Evolutionary conservation across 2,113 vertebrate genomes (phyloP).

Genomic region (Kryptolebias marmoratus): DNA sequence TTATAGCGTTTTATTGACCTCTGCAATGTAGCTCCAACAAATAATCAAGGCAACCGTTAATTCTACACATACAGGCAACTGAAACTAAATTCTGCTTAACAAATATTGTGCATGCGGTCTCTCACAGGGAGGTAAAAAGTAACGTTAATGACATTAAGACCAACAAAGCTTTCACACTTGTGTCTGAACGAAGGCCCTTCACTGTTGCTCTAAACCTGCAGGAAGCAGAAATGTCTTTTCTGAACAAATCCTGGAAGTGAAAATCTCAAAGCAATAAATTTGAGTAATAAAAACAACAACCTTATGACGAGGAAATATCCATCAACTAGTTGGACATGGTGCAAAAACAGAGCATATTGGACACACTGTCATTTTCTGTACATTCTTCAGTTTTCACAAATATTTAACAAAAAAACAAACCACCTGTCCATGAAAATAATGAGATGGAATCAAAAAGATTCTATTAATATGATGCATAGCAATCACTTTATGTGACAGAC

Average conservation of each 20-base stretch:
- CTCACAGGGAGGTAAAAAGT: constrained; percentile 53
- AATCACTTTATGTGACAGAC: constrained; percentile 39
- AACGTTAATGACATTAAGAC: constrained; percentile 44
- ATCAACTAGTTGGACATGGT: constrained; percentile 23
- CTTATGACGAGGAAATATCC: constrained; percentile 16
- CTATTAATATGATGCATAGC: constrained; percentile 42
- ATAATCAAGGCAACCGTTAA: constrained; percentile 62
- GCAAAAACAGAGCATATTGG: constrained; percentile 25
- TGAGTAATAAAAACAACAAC: constrained; percentile 10
- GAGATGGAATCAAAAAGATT: constrained; percentile 8
- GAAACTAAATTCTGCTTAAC: constrained; percentile 38
- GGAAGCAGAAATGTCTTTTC: constrained; percentile 14
- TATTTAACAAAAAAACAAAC: constrained; percentile 14
- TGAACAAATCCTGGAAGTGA: constrained; percentile 39
- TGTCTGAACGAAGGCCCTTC: constrained; percentile 29
- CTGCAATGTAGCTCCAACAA: constrained; percentile 69
- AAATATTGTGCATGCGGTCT: constrained; percentile 65
- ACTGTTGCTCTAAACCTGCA: constrained; percentile 13
- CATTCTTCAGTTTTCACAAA: constrained; percentile 54
- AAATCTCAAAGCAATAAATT: constrained; percentile 37
- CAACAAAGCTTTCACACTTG: constrained; percentile 27
- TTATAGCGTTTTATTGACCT: constrained; percentile 73
- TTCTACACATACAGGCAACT: constrained; percentile 60
- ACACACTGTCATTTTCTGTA: constrained; percentile 47
- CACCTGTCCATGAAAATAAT: constrained; percentile 7